Conservation (phyloP, 1,140 invertebrate genomes). For the Drosophila mauritiana region DNA sequence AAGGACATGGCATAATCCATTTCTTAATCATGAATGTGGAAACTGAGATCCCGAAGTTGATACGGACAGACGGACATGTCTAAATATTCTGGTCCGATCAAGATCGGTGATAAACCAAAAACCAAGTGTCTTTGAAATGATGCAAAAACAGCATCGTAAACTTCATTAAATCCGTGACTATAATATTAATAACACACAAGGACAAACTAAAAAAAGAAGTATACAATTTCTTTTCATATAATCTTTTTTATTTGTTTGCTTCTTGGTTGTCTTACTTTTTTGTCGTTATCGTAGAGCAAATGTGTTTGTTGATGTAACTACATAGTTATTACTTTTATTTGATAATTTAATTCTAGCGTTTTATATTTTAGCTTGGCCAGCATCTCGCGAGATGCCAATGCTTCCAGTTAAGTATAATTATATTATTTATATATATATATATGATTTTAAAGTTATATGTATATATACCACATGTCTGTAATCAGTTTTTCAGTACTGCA, state of each 20-base stretch:
- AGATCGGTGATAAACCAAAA: no score
- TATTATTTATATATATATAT: conserved; percentile 44
- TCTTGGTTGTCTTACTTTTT: conserved; percentile 57
- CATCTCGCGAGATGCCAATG: conserved; percentile 33
- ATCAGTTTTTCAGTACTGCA: conserved; percentile 69
- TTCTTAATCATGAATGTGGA: no score
- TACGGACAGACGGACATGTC: no score
- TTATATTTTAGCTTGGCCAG: conserved; percentile 52
- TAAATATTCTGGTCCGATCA: no score
- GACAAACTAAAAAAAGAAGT: no score
- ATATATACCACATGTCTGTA: conserved; percentile 49
- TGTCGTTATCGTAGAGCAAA: conserved; percentile 63
- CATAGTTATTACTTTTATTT: conserved; percentile 62
- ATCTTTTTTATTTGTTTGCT: conserved; percentile 66
- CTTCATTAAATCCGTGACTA: no score
- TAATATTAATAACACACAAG: no score
- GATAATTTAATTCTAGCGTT: conserved; percentile 73
- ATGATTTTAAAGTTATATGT: conserved; percentile 24
- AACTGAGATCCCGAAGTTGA: no score
- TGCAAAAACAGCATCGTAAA: no score
- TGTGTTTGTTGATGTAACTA: conserved; percentile 48
- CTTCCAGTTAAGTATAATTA: conserved; percentile 51
- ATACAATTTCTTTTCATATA: conserved; percentile 28
- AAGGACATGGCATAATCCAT: no score
- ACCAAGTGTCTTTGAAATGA: no score